Conservation (phyloP, 2,113 vertebrate genomes). For the Elanoides forficatus region DNA sequence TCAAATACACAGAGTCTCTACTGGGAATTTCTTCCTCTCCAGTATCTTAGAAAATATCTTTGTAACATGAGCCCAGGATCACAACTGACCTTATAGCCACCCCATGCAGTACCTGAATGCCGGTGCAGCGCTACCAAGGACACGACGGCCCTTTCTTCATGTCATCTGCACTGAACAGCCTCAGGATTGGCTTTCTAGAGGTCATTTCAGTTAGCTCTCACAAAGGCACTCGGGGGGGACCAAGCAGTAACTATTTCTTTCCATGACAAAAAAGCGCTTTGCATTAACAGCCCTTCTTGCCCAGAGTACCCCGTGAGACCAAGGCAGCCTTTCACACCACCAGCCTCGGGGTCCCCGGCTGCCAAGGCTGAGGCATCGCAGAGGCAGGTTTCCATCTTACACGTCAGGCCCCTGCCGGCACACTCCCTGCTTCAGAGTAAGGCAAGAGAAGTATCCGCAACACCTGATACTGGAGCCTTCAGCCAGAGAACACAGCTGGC, state of each 20-base stretch:
- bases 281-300: background rate
- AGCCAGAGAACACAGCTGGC: background rate
- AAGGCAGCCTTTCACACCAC: background rate
- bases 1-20: background rate
- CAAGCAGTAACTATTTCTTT: background rate
- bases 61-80: background rate
- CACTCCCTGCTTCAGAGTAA: background rate
- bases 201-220: background rate
- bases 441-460: background rate
- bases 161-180: background rate
- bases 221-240: background rate
- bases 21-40: background rate
- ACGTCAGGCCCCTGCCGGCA: background rate
- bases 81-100: background rate
- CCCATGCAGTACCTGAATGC: background rate
- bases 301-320: background rate
- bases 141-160: accelerated
- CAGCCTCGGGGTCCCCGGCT: accelerated
- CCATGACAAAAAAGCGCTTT: background rate
- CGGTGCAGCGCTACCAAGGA: background rate
- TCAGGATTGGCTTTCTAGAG: background rate
- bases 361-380: background rate
- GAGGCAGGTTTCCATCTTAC: background rate
- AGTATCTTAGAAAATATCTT: background rate
- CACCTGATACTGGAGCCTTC: background rate